Percentiles rank a stretch among this genome's conserved stretches.
These are phyloP conservation scores for Abscondita cerata DNA, from an alignment of 2,888 invertebrate genomes.

Conservation along the genomic window DNA sequence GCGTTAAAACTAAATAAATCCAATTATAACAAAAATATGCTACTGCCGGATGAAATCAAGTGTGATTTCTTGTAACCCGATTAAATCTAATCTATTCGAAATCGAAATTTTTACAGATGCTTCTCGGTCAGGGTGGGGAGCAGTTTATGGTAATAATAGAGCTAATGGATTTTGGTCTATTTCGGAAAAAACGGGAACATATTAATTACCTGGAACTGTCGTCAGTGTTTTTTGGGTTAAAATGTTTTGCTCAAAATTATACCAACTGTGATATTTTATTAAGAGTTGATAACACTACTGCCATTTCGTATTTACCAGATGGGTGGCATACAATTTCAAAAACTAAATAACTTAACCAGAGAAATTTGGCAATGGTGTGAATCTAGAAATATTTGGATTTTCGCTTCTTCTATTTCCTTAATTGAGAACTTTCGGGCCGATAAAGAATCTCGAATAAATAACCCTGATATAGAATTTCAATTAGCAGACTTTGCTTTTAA, in stretches of 20 bases:
- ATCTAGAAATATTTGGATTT: slow-evolving; percentile 7
- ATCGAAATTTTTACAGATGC: slow-evolving; percentile 42
- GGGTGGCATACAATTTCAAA: slow-evolving; percentile 38
- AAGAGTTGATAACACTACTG: slow-evolving; percentile 40
- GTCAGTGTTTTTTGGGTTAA: slow-evolving; percentile 39
- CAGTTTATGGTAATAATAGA: slow-evolving; percentile 23
- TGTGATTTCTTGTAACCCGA: slow-evolving; percentile 1
- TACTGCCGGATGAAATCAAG: background rate
- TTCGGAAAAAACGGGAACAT: slow-evolving; percentile 25
- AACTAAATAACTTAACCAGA: slow-evolving; percentile 18
- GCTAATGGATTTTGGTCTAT: slow-evolving; percentile 38
- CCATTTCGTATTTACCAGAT: slow-evolving; percentile 37
- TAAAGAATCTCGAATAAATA: slow-evolving; percentile 22
- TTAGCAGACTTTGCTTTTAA: no score
- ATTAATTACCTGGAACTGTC: slow-evolving; percentile 40
- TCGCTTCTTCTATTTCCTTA: background rate
- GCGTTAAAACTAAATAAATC: slow-evolving; percentile 30
- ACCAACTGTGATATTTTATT: slow-evolving; percentile 31
- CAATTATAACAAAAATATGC: slow-evolving; percentile 26
- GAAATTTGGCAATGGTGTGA: slow-evolving; percentile 15
- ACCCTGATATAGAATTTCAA: no score
- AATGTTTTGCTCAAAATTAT: slow-evolving; percentile 37
- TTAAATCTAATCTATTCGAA: slow-evolving; percentile 27
- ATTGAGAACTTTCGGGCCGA: background rate
- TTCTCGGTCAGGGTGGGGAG: slow-evolving; percentile 40